These are phyloP conservation scores for Meloidogyne hapla DNA, from an alignment of 1,140 invertebrate species.

Conservation along the genomic window DNA sequence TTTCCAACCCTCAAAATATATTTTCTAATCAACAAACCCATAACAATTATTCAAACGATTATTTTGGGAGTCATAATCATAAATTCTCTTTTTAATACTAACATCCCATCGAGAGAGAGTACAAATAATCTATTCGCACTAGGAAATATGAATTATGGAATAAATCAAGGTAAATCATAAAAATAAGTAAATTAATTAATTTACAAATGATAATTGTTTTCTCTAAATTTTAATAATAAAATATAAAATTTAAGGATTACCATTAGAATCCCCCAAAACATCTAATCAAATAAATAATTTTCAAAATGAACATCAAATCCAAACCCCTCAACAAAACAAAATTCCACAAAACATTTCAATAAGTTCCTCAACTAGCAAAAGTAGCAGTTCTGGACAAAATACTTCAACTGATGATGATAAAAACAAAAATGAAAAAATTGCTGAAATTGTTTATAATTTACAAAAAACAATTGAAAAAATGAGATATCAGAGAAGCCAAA, in stretches of 20 bases:
- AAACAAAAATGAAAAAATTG: neutral
- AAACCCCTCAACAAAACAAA: too few relatives aligned
- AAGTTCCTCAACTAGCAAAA: too few relatives aligned
- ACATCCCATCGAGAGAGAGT: neutral
- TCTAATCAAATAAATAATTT: too few relatives aligned
- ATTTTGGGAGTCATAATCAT: neutral
- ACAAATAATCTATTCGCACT: neutral
- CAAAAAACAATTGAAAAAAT: neutral
- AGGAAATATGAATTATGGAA: neutral
- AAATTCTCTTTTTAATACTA: neutral
- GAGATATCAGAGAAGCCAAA: neutral
- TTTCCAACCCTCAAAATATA: too few relatives aligned
- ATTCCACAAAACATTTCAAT: too few relatives aligned
- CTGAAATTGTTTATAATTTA: neutral
- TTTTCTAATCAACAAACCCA: neutral
- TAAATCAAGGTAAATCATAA: neutral
- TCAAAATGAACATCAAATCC: too few relatives aligned
- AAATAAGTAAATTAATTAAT: too few relatives aligned
- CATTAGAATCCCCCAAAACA: too few relatives aligned
- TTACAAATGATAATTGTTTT: too few relatives aligned
- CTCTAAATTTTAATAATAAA: too few relatives aligned
- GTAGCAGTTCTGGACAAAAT: neutral
- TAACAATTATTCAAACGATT: neutral
- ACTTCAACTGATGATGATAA: neutral
- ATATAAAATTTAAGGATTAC: too few relatives aligned